phyloP scores from a whole-genome alignment of 2,113 vertebrate species.

The Dipodomys merriami region DNA sequence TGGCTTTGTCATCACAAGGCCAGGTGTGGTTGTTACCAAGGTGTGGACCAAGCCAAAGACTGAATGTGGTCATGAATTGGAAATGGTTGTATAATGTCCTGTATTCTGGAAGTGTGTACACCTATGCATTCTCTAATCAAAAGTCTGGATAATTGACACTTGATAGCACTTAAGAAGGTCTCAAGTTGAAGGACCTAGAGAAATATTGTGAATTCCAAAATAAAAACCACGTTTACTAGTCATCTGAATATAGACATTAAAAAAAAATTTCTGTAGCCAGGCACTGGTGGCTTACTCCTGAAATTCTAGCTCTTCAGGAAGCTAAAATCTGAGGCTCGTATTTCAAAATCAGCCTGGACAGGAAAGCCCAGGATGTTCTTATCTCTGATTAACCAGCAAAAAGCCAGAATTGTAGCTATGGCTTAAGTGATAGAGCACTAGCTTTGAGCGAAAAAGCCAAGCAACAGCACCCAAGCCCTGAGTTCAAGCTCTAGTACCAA shows the following conservation, averaged over 20 bases:
- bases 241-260: slow-evolving; percentile 37
- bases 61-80: neutral
- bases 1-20: neutral
- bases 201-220: slow-evolving; percentile 71
- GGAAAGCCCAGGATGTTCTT: too few species aligned
- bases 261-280: neutral
- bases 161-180: slow-evolving; percentile 52
- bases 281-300: too few species aligned
- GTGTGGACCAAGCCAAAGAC: neutral
- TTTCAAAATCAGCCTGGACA: too few species aligned
- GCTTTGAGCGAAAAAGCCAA: too few species aligned
- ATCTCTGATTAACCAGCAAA: too few species aligned
- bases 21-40: too few species aligned
- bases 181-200: slow-evolving; percentile 72
- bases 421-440: too few species aligned
- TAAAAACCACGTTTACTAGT: slow-evolving; percentile 47
- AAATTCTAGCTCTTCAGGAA: too few species aligned
- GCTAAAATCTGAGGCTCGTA: too few species aligned
- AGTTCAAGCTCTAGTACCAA: too few species aligned
- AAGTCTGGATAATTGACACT: slow-evolving; percentile 70
- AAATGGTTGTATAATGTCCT: neutral
- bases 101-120: neutral
- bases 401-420: too few species aligned
- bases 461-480: too few species aligned
- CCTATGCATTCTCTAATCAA: neutral